Conservation (phyloP, 2,113 vertebrate genomes). For the Bufo gargarizans region DNA sequence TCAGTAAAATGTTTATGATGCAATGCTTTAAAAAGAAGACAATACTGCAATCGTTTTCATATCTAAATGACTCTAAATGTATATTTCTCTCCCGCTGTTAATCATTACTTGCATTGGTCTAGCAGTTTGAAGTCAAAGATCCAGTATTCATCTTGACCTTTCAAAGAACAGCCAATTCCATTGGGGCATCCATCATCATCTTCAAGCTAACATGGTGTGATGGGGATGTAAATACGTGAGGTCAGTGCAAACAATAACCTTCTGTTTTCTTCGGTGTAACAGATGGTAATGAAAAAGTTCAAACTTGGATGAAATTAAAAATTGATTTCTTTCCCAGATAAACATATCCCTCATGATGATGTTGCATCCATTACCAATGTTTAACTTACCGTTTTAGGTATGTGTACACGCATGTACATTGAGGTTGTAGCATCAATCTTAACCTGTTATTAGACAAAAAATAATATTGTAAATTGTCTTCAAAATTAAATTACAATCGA, state of each 20-base stretch:
- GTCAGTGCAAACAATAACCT: slow-evolving; percentile 32
- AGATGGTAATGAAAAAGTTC: slow-evolving; percentile 17
- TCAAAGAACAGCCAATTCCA: neutral
- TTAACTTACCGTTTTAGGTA: no score
- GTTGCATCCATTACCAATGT: no score
- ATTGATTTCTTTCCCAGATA: neutral
- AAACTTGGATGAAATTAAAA: neutral
- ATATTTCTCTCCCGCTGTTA: no score
- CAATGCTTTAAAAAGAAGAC: neutral
- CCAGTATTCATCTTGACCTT: neutral
- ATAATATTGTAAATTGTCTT: no score
- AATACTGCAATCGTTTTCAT: no score
- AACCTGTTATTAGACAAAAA: no score
- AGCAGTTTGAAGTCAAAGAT: neutral
- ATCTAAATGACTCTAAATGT: no score
- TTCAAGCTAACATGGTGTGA: slow-evolving; percentile 20
- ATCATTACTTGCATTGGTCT: neutral
- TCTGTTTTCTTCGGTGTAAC: slow-evolving; percentile 34
- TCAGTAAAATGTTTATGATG: neutral
- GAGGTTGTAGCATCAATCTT: no score
- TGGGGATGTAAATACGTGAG: slow-evolving; percentile 22
- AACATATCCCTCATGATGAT: neutral
- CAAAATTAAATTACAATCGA: no score
- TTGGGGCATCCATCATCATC: slow-evolving; percentile 19
- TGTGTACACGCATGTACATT: no score